These are phyloP conservation scores for Otus scops DNA, from an alignment of 2,797 vertebrate species.

Conservation along the genomic window DNA sequence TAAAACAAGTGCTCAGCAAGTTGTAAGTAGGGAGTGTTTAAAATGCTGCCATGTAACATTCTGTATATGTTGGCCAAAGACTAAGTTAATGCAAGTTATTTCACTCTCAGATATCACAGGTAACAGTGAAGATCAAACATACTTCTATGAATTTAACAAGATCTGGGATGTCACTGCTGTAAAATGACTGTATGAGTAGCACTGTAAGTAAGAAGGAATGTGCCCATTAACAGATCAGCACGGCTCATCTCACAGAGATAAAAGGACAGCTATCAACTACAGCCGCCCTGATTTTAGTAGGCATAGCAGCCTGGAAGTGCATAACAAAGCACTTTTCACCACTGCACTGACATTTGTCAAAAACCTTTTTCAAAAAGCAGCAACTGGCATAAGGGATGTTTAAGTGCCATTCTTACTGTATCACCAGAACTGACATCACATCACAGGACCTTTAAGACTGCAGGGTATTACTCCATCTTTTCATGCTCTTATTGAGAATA, in stretches of 20 bases:
- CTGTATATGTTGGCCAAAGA: background rate
- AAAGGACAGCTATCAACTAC: background rate
- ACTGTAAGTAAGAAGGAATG: constrained; percentile 31
- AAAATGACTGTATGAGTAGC: background rate
- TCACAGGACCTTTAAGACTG: background rate
- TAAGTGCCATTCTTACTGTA: background rate
- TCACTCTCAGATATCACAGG: background rate
- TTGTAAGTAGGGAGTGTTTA: background rate
- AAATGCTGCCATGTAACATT: background rate
- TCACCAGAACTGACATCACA: background rate
- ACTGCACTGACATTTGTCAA: background rate
- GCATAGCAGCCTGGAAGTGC: background rate
- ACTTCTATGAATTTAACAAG: background rate
- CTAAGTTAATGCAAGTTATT: background rate
- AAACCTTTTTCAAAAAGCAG: background rate
- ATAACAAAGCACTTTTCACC: background rate
- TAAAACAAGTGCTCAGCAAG: background rate
- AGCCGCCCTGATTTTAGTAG: constrained; percentile 16
- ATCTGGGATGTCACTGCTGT: background rate
- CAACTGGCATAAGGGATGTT: background rate
- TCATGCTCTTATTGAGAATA: background rate
- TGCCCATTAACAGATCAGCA: constrained; percentile 11
- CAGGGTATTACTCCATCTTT: background rate
- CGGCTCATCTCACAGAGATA: constrained; percentile 57
- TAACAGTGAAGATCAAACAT: background rate